These are phyloP conservation scores for Plecturocebus donacophilus DNA, from an alignment of 2,113 vertebrate genomes.

Conservation along the genomic window DNA sequence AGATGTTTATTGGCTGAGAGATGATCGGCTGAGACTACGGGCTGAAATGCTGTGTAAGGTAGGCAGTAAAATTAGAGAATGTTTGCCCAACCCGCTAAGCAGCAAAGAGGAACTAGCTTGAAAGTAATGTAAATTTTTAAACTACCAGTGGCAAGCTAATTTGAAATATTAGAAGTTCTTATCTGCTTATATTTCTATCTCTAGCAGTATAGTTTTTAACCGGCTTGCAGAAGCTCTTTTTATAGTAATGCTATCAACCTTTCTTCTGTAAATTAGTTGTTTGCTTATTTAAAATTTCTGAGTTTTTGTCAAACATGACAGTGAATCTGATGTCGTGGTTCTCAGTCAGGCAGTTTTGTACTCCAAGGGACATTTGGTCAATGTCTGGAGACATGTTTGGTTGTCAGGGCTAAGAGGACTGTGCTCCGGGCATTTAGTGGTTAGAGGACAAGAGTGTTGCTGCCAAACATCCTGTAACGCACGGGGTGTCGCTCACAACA, in stretches of 20 bases:
- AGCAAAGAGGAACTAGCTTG: background rate
- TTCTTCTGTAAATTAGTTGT: slow-evolving; percentile 20
- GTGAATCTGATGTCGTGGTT: background rate
- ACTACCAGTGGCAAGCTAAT: background rate
- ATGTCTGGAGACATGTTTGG: background rate
- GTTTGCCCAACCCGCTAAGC: background rate
- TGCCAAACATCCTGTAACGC: background rate
- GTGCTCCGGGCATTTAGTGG: background rate
- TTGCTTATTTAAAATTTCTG: slow-evolving; percentile 30
- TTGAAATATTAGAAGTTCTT: slow-evolving; percentile 23
- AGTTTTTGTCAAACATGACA: background rate
- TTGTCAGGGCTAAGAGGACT: background rate
- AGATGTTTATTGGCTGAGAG: background rate
- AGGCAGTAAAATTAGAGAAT: background rate
- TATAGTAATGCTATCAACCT: background rate
- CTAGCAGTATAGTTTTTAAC: background rate
- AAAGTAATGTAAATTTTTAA: slow-evolving; percentile 1
- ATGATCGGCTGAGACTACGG: background rate
- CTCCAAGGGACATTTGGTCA: background rate
- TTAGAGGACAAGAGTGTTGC: background rate
- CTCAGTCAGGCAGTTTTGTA: background rate
- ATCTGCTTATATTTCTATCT: background rate
- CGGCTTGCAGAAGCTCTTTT: background rate
- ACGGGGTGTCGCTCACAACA: background rate
- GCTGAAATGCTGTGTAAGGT: background rate